Evolutionary conservation across 2,797 vertebrate species (phyloP).

Genomic region (Saxicola maurus): DNA sequence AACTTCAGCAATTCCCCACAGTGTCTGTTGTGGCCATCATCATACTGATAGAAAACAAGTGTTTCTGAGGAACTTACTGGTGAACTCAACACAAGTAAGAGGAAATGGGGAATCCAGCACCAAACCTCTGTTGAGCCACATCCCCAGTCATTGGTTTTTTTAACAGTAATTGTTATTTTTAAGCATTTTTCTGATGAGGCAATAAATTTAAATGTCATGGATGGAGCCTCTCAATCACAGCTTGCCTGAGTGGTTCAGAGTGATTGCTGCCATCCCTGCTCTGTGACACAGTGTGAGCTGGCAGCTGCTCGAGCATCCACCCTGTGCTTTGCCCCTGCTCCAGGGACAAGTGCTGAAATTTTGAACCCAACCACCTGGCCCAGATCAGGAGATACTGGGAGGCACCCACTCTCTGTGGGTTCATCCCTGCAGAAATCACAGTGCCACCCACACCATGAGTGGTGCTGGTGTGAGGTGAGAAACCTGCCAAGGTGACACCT

Average conservation of each 20-base stretch:
- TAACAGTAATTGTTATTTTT: not conserved
- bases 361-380: fast-evolving
- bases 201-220: not conserved
- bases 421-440: not conserved
- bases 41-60: not conserved
- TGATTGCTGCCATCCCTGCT: fast-evolving
- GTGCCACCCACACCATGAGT: fast-evolving
- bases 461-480: not conserved
- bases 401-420: fast-evolving
- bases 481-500: not conserved
- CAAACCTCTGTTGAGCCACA: not conserved
- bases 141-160: not conserved
- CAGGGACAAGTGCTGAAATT: not conserved
- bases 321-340: fast-evolving
- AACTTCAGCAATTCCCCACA: not conserved
- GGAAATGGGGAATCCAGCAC: not conserved
- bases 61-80: not conserved
- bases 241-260: not conserved
- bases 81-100: not conserved
- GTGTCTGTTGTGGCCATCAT: not conserved
- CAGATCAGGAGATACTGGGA: not conserved
- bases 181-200: not conserved
- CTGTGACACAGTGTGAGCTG: not conserved
- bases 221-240: not conserved
- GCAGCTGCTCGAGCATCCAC: fast-evolving